Evolutionary conservation across 2,888 invertebrate species (phyloP).

Genomic region (Carcina quercana): DNA sequence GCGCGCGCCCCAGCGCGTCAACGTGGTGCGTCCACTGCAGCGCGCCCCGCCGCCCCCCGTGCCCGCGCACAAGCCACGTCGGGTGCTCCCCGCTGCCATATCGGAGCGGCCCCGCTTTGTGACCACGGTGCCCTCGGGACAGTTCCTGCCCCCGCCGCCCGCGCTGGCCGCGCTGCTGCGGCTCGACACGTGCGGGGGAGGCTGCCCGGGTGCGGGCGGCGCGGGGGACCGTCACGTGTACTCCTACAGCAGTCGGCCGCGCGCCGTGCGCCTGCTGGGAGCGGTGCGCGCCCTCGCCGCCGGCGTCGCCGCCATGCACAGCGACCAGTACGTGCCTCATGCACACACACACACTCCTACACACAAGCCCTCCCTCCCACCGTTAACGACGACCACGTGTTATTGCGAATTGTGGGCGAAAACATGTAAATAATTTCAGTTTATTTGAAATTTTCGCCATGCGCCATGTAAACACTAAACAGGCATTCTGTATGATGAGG

Average conservation of each 20-base stretch:
- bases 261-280: conserved; percentile 63
- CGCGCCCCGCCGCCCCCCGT: conserved; percentile 20
- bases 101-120: conserved; percentile 86
- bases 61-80: conserved; percentile 21
- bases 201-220: too few species aligned
- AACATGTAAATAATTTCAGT: too few species aligned
- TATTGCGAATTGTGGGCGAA: too few species aligned
- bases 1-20: conserved; percentile 26
- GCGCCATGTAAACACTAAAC: too few species aligned
- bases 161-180: conserved; percentile 79
- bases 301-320: too few species aligned
- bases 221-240: conserved; percentile 61
- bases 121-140: conserved; percentile 86
- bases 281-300: conserved; percentile 20
- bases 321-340: too few species aligned
- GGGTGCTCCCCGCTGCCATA: conserved; percentile 86
- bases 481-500: too few species aligned
- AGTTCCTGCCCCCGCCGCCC: conserved; percentile 86
- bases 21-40: conserved; percentile 19
- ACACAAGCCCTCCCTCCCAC: too few species aligned
- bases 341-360: too few species aligned
- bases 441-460: too few species aligned
- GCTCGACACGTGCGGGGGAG: conserved; percentile 60
- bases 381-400: too few species aligned
- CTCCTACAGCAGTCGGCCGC: conserved; percentile 79